phyloP scores from a whole-genome alignment of 2,797 vertebrate species.

The Lepilemur ruficaudatus region DNA sequence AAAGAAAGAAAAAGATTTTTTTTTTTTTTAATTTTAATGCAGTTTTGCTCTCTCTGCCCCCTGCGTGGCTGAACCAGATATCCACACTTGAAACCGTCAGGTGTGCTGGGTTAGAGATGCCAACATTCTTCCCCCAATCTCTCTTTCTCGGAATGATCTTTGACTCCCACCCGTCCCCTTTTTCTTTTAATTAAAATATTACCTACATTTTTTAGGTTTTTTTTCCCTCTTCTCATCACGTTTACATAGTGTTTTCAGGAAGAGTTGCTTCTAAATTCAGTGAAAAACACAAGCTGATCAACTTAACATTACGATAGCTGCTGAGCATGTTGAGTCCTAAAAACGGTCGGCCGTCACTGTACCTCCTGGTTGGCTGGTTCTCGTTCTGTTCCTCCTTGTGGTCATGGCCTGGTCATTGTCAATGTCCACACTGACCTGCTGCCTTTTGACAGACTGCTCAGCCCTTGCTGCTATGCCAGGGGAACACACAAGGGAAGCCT shows the following conservation, averaged over 20 bases:
- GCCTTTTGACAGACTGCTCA: neutral
- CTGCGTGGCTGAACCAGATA: neutral
- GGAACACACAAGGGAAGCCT: too few species aligned
- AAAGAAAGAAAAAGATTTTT: neutral
- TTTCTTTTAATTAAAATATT: slow-evolving; percentile 44
- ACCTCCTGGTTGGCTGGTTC: too few species aligned
- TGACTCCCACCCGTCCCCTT: neutral
- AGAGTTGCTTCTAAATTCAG: slow-evolving; percentile 41
- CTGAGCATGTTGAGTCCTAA: neutral
- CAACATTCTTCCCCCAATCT: neutral
- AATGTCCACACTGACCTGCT: neutral
- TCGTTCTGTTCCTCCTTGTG: neutral
- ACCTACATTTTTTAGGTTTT: slow-evolving; percentile 15
- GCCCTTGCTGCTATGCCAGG: neutral
- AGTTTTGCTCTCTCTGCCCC: neutral
- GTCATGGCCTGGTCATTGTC: neutral
- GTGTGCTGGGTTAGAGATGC: slow-evolving; percentile 25
- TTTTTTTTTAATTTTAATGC: neutral
- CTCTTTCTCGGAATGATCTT: neutral
- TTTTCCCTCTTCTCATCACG: neutral
- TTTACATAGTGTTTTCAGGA: slow-evolving; percentile 46
- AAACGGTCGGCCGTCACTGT: rapidly evolving
- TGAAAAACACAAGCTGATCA: slow-evolving; percentile 20
- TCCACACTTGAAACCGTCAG: slow-evolving; percentile 10
- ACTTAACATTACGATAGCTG: neutral